A percentile compares a stretch with the other conserved stretches of the same genome.
phyloP scores from a whole-genome alignment of 2,888 invertebrate genomes.

The Platyscelio sp. region DNA sequence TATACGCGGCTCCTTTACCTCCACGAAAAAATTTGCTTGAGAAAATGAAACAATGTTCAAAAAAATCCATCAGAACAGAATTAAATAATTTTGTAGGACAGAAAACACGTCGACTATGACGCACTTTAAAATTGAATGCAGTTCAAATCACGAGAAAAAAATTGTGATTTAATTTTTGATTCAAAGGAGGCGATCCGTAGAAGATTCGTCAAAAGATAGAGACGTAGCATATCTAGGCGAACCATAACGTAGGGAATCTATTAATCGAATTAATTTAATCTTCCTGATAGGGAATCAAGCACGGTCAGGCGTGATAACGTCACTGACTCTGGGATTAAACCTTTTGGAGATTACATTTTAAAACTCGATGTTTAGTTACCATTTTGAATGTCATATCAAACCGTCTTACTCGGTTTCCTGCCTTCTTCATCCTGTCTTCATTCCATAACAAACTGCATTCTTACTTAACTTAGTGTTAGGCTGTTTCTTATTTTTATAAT shows the following conservation, averaged over 20 bases:
- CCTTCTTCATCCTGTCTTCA: slow-evolving; percentile 42
- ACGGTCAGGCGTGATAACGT: slow-evolving; percentile 83
- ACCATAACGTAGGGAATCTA: slow-evolving; percentile 78
- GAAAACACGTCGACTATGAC: not conserved
- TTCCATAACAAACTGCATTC: slow-evolving; percentile 34
- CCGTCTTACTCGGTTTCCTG: slow-evolving; percentile 59
- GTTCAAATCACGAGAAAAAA: slow-evolving; percentile 10
- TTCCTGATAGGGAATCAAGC: slow-evolving; percentile 76
- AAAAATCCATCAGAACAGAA: slow-evolving; percentile 30
- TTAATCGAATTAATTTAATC: slow-evolving; percentile 84
- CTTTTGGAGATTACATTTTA: slow-evolving; percentile 77
- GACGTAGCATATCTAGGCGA: slow-evolving; percentile 59
- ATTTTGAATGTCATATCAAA: slow-evolving; percentile 69
- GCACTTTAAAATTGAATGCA: slow-evolving; percentile 23
- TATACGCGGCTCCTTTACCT: no score
- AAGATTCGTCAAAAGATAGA: slow-evolving; percentile 62
- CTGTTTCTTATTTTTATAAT: no score
- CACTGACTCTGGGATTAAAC: slow-evolving; percentile 81
- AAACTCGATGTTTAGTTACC: slow-evolving; percentile 73
- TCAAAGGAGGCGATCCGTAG: slow-evolving; percentile 53
- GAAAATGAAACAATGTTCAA: not conserved
- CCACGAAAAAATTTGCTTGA: no score
- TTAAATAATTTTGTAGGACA: not conserved
- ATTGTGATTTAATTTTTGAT: slow-evolving; percentile 42
- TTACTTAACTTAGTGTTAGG: slow-evolving; percentile 34